Evolutionary conservation across 2,888 invertebrate genomes (phyloP).

Genomic region (Drosophila atroscutellata): DNA sequence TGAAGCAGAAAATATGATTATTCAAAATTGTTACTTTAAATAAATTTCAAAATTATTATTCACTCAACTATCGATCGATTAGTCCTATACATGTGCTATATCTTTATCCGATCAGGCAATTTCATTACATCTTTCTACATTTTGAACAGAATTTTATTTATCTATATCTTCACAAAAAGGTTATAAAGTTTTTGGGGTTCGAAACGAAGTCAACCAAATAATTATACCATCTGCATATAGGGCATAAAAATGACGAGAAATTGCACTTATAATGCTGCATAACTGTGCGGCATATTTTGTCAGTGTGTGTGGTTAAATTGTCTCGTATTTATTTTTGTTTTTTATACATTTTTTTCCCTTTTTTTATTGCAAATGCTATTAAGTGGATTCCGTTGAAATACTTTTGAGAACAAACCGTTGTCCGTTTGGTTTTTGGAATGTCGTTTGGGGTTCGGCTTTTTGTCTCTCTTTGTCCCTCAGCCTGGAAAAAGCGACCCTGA

Average conservation of each 20-base stretch:
- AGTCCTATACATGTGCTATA: background rate
- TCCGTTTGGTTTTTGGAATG: conserved; percentile 52
- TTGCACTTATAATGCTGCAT: conserved; percentile 61
- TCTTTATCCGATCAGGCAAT: background rate
- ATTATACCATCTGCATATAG: background rate
- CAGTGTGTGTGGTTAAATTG: conserved; percentile 12
- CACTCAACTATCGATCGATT: background rate
- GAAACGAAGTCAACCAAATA: background rate
- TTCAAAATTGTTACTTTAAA: background rate
- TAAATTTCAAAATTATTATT: background rate
- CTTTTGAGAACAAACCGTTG: conserved; percentile 61
- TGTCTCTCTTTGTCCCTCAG: conserved; percentile 1
- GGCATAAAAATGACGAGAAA: conserved; percentile 19
- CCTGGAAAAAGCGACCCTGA: conserved; percentile 22
- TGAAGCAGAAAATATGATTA: too few species aligned
- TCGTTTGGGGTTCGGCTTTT: conserved; percentile 32
- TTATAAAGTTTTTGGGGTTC: background rate
- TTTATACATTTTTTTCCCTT: conserved; percentile 12
- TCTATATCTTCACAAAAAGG: background rate
- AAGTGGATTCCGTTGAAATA: conserved; percentile 72
- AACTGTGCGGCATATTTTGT: conserved; percentile 36
- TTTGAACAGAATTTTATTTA: background rate
- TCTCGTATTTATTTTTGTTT: conserved; percentile 8
- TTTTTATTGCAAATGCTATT: conserved; percentile 71
- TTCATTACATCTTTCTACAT: background rate